Percentiles rank a stretch among this genome's conserved stretches.
phyloP scores from a whole-genome alignment of 92 coral and sea anemone genomes.

The Umimayanthus chanpuru region DNA sequence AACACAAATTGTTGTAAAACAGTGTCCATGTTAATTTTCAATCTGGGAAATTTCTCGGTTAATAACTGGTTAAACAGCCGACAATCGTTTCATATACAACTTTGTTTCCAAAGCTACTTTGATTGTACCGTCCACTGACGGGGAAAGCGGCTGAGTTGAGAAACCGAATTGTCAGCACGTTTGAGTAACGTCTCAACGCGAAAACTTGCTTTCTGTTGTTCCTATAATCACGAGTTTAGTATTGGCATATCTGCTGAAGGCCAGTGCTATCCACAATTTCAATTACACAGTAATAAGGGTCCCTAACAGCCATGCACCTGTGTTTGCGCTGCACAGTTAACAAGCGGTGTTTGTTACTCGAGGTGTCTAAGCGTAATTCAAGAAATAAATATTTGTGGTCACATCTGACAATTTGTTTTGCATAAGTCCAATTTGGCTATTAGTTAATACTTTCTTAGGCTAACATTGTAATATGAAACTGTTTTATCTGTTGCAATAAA shows the following conservation, averaged over 20 bases:
- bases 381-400: slow-evolving; percentile 20
- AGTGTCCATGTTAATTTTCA: neutral
- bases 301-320: slow-evolving; percentile 14
- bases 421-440: neutral
- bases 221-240: neutral
- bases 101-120: neutral
- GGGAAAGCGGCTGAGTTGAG: neutral
- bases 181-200: neutral
- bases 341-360: neutral
- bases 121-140: neutral
- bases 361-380: slow-evolving; percentile 8
- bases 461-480: slow-evolving; percentile 9
- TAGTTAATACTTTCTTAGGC: neutral
- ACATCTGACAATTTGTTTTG: neutral
- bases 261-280: neutral
- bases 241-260: neutral
- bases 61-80: slow-evolving; percentile 9
- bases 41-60: neutral
- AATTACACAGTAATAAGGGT: slow-evolving; percentile 4
- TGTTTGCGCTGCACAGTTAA: slow-evolving; percentile 2
- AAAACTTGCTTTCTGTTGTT: neutral
- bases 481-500: slow-evolving; percentile 14
- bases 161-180: neutral
- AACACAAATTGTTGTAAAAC: neutral
- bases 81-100: neutral